Evolutionary conservation across 37 sponge, comb jelly and placozoan genomes (phyloP).

Genomic region (Corticium candelabrum): DNA sequence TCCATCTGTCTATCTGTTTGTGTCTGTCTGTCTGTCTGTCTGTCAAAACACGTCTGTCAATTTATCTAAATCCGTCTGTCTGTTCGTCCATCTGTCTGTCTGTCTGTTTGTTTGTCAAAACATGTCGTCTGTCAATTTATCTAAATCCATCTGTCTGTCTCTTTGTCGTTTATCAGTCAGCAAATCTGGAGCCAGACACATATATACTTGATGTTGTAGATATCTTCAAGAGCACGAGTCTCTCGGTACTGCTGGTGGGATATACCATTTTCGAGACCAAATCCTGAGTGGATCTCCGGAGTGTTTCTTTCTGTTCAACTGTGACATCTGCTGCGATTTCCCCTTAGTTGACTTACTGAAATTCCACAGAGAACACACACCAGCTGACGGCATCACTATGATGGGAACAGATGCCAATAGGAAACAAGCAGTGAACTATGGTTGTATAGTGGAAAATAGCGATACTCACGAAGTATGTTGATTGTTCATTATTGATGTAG

Average conservation of each 20-base stretch:
- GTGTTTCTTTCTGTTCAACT: slow-evolving; percentile 86
- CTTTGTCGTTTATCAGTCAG: not conserved
- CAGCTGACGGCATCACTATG: slow-evolving; percentile 36
- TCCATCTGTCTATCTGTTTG: too few relatives aligned
- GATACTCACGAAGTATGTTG: slow-evolving; percentile 54
- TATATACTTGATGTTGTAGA: slow-evolving; percentile 32
- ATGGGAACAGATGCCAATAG: slow-evolving; percentile 70
- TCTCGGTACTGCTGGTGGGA: slow-evolving; percentile 92
- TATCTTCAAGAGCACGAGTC: slow-evolving; percentile 94
- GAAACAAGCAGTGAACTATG: slow-evolving; percentile 75
- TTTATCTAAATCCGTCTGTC: too few relatives aligned
- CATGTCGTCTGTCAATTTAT: not conserved
- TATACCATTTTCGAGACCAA: slow-evolving; percentile 98
- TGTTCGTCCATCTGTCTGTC: not conserved
- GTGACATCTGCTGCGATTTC: slow-evolving; percentile 94
- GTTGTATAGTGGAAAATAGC: slow-evolving; percentile 77
- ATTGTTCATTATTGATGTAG: not conserved
- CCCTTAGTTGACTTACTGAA: slow-evolving; percentile 80
- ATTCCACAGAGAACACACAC: slow-evolving; percentile 33
- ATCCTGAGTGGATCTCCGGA: slow-evolving; percentile 68
- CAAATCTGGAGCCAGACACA: not conserved
- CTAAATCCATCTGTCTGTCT: slow-evolving; percentile 12
- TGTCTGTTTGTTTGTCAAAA: slow-evolving; percentile 14
- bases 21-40: too few relatives aligned
- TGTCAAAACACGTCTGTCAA: too few relatives aligned